These are phyloP conservation scores for Diplolepis rosae DNA, from an alignment of 2,888 invertebrate species.

Conservation along the genomic window DNA sequence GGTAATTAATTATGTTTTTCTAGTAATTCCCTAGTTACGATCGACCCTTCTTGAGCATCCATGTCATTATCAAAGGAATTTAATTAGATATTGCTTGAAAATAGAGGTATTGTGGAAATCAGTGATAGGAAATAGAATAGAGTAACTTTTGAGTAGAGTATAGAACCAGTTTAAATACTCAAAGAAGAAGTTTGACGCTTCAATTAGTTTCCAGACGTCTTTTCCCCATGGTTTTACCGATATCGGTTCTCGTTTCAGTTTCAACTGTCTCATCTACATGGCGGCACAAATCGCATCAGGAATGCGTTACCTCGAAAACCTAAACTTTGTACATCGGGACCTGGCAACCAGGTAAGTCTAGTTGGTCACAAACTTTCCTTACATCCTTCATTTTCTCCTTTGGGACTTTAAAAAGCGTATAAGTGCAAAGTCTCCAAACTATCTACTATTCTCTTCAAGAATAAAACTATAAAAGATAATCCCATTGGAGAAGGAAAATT, in stretches of 20 bases:
- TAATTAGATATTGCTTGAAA: neutral
- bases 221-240: slow-evolving; percentile 41
- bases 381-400: neutral
- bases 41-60: too few species aligned
- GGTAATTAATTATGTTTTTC: too few species aligned
- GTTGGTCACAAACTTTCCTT: neutral
- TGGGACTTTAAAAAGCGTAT: slow-evolving; percentile 13
- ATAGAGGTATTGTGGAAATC: neutral
- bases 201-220: slow-evolving; percentile 44
- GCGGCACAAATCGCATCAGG: slow-evolving; percentile 91
- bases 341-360: slow-evolving; percentile 82
- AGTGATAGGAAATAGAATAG: too few species aligned
- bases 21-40: too few species aligned
- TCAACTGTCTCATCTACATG: slow-evolving; percentile 85
- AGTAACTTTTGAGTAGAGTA: too few species aligned
- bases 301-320: slow-evolving; percentile 90
- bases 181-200: slow-evolving; percentile 72
- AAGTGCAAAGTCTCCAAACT: neutral
- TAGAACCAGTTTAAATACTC: slow-evolving; percentile 80
- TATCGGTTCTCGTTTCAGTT: slow-evolving; percentile 74
- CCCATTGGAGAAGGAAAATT: slow-evolving; percentile 8
- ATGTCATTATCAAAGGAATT: neutral
- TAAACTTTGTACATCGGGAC: slow-evolving; percentile 93
- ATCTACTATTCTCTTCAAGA: neutral
- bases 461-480: slow-evolving; percentile 20